Percentiles rank a stretch among this genome's conserved stretches.
Evolutionary conservation across 1,140 invertebrate genomes (phyloP).

Genomic region (Planococcus citri): DNA sequence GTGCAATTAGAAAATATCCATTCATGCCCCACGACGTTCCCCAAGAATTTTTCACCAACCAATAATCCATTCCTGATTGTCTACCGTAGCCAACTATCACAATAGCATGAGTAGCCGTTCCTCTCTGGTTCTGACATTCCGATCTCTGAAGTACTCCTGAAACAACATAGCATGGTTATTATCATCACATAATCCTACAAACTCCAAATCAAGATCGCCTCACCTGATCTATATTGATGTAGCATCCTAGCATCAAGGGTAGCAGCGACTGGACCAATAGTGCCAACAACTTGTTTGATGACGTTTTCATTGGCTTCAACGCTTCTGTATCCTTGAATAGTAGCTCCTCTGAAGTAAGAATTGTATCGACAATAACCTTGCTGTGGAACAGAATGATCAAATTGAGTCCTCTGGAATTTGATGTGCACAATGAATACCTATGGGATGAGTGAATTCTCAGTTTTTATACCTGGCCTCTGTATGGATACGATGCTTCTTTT

Average conservation of each 20-base stretch:
- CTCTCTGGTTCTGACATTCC: slow-evolving; percentile 50
- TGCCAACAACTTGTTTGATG: slow-evolving; percentile 53
- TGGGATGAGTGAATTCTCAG: not conserved
- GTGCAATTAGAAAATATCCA: slow-evolving; percentile 42
- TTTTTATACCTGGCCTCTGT: slow-evolving; percentile 52
- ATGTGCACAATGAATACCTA: too few species aligned
- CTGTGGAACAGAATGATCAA: too few species aligned
- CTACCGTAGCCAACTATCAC: slow-evolving; percentile 73
- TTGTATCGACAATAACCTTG: slow-evolving; percentile 55
- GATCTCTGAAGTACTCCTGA: slow-evolving; percentile 34
- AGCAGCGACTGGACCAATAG: slow-evolving; percentile 58
- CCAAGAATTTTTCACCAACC: slow-evolving; percentile 42
- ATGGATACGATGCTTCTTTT: slow-evolving; percentile 80
- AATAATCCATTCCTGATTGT: slow-evolving; percentile 42
- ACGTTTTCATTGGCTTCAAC: slow-evolving; percentile 56
- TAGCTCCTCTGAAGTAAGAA: slow-evolving; percentile 56
- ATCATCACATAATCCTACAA: too few species aligned
- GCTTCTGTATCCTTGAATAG: slow-evolving; percentile 72
- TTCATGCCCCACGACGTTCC: slow-evolving; percentile 41
- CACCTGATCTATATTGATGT: slow-evolving; percentile 61
- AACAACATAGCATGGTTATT: too few species aligned
- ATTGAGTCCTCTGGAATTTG: too few species aligned
- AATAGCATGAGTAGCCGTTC: slow-evolving; percentile 78
- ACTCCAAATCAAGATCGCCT: slow-evolving; percentile 29
- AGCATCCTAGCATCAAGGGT: slow-evolving; percentile 65